Evolutionary conservation across 1,140 invertebrate species (phyloP), one percentile per base, ranked within the genome.

Genomic region (Drosophila micromelanica): DNA sequence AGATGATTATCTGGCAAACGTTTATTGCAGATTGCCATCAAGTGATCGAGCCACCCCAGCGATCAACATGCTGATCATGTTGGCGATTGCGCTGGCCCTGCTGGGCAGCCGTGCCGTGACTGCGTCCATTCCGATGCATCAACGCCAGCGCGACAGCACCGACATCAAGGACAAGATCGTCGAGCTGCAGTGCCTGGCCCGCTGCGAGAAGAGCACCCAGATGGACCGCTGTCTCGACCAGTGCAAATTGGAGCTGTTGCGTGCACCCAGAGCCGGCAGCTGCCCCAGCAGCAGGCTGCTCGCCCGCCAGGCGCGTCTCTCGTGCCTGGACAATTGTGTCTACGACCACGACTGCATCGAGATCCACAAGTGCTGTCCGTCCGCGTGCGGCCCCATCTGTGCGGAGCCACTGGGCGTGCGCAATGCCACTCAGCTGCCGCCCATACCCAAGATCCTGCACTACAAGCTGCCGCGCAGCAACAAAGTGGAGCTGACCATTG

Each of bases 311-410:
- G 48, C 12, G 0, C 69, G 68, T 2, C 78, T 91, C 2, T 68
- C 92, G 2, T 96, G 95, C 56, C 92, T 95, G 37, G 90, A 93
- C 57, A 94, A 94, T 12, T 96, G 95, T 64, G 90, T 92, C 40
- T 91, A 92, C 38, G 95, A 96, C 76, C 93, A 93, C 1, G 93
- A 95, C 57, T 96, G 95, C 78, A 93, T 94, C 17, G 94, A 94
- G 54, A 92, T 94, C 0, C 93, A 94, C 17, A 94, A 95, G 68
- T 96, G 95, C 86, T 96, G 95, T 72, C 82, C 90, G n/a, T 94
- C 94, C 73, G 92, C 92, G 23, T 96, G 95, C 54, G 95, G 95
- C 3, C 92, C 94, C 12, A 94, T 94, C 11, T 96, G 95, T 85
- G 94, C 94, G 78, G 92, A 94, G 42, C 94, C 95, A 0, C 52